Percentiles rank a stretch among this genome's conserved stretches.
These are phyloP conservation scores for Orchesellides sinensis DNA, from an alignment of 2,888 invertebrate genomes.

Conservation along the genomic window DNA sequence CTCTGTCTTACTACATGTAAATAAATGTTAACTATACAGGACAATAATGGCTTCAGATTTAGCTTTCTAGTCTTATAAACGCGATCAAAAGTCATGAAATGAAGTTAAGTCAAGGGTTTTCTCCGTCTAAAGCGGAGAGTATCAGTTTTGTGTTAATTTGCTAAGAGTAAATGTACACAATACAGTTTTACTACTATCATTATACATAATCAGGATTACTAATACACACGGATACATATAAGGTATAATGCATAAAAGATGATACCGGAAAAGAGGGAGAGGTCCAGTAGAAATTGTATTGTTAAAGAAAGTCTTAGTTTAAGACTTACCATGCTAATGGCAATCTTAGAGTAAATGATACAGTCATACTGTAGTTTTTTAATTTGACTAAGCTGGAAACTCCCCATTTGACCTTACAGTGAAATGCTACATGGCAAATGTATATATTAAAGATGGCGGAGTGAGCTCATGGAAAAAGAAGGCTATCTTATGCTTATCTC, in stretches of 20 bases:
- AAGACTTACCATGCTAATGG: constrained; percentile 17
- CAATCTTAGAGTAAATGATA: constrained; percentile 17
- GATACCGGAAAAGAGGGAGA: not conserved
- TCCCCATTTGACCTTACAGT: too few relatives aligned
- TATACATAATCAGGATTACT: not conserved
- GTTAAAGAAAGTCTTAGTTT: constrained; percentile 9
- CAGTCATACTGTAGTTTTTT: too few relatives aligned
- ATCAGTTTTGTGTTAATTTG: constrained; percentile 46
- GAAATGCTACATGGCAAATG: too few relatives aligned
- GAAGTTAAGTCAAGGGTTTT: not conserved
- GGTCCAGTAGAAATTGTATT: not conserved
- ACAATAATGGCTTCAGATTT: constrained; percentile 13
- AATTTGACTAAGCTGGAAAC: too few relatives aligned
- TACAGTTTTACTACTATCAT: too few relatives aligned
- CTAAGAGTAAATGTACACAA: constrained; percentile 29
- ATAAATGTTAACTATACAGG: too few relatives aligned
- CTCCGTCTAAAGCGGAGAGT: not conserved
- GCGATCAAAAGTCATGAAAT: constrained; percentile 7
- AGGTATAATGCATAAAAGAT: constrained; percentile 1
- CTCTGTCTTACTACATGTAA: too few relatives aligned
- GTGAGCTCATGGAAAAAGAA: constrained; percentile 30
- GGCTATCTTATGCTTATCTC: constrained; percentile 55
- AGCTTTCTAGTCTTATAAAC: constrained; percentile 28
- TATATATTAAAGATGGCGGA: not conserved
- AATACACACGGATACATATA: not conserved